These are phyloP conservation scores for Stegastes partitus DNA, from an alignment of 2,113 vertebrate genomes.

Conservation along the genomic window DNA sequence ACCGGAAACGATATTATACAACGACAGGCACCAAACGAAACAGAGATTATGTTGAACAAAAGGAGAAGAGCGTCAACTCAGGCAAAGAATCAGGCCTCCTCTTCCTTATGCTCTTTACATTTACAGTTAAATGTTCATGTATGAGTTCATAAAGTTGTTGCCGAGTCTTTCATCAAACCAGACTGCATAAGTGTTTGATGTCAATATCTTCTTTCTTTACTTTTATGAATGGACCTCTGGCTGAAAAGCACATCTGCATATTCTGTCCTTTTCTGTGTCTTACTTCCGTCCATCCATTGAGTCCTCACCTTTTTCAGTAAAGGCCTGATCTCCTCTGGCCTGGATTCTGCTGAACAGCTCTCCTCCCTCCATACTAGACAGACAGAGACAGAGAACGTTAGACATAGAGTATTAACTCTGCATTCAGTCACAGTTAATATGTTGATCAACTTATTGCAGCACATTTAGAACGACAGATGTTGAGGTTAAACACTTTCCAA, in stretches of 20 bases:
- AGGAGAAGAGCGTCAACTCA: too few relatives aligned
- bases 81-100: too few relatives aligned
- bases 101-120: too few relatives aligned
- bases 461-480: too few relatives aligned
- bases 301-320: conserved; percentile 95
- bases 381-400: conserved; percentile 12
- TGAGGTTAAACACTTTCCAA: too few relatives aligned
- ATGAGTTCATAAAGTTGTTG: too few relatives aligned
- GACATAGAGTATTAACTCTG: not conserved
- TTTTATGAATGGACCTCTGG: not conserved
- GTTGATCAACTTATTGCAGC: not conserved
- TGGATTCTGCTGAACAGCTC: conserved; percentile 98
- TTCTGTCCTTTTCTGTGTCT: not conserved
- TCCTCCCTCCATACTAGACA: conserved; percentile 95
- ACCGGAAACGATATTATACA: conserved; percentile 36
- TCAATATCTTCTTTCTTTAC: not conserved
- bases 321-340: conserved; percentile 96
- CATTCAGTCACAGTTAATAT: not conserved
- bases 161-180: too few relatives aligned
- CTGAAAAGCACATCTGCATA: not conserved
- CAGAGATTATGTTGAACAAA: not conserved
- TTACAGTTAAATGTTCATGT: too few relatives aligned
- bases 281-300: not conserved
- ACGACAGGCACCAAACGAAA: not conserved
- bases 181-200: too few relatives aligned